Conservation (phyloP, 2,113 vertebrate genomes). For the Vombatus ursinus region DNA sequence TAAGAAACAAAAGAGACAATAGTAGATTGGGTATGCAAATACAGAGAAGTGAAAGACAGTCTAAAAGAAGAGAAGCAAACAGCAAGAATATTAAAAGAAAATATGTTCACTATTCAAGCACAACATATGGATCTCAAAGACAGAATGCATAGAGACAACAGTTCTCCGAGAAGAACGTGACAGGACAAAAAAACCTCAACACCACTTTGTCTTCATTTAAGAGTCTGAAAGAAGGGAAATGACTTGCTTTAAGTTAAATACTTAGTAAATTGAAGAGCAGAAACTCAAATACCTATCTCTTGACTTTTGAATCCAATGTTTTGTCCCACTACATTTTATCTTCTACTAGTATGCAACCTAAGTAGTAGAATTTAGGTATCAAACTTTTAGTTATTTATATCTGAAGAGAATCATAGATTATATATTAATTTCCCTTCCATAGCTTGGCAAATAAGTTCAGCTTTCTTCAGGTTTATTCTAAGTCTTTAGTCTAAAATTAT, state of each 20-base stretch:
- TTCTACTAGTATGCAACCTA: background rate
- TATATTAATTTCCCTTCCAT: background rate
- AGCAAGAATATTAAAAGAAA: background rate
- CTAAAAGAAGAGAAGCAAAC: background rate
- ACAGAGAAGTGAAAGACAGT: background rate
- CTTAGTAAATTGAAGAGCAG: background rate
- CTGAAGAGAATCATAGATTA: background rate
- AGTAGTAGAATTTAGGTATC: background rate
- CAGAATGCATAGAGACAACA: background rate
- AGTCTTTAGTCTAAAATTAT: background rate
- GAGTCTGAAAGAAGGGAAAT: too few relatives aligned
- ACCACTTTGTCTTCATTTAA: background rate
- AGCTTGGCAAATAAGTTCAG: background rate
- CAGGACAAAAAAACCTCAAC: background rate
- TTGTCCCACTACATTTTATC: background rate
- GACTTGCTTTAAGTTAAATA: background rate
- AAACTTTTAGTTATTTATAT: background rate
- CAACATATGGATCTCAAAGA: background rate
- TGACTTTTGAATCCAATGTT: background rate
- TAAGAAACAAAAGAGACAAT: background rate
- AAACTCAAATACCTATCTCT: background rate
- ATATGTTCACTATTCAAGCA: background rate
- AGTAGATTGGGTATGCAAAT: background rate
- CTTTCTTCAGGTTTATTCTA: too few relatives aligned
- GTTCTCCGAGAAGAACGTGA: background rate